These are phyloP conservation scores for Bombus polaris DNA, from an alignment of 1,140 invertebrate genomes.

Conservation along the genomic window DNA sequence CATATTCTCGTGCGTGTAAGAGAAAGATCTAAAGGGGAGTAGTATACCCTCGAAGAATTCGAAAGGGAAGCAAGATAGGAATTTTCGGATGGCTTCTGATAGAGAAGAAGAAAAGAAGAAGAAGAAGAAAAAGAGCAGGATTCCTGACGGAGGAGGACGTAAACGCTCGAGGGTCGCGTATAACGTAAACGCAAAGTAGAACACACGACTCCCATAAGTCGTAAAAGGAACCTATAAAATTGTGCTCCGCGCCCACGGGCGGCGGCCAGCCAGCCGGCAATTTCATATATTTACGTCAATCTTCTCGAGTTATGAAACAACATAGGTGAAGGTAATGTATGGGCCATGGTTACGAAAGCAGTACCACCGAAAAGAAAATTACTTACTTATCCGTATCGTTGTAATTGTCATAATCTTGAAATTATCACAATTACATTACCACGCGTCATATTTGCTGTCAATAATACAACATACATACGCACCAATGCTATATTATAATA, in stretches of 20 bases:
- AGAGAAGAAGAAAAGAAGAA: background rate
- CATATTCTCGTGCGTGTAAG: slow-evolving; percentile 29
- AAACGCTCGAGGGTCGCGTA: slow-evolving; percentile 68
- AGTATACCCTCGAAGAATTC: slow-evolving; percentile 39
- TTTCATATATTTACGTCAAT: slow-evolving; percentile 69
- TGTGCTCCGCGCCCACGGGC: slow-evolving; percentile 36
- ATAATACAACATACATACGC: too few species aligned
- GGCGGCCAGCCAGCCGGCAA: slow-evolving; percentile 44
- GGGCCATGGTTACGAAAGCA: slow-evolving; percentile 33
- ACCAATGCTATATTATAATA: too few species aligned
- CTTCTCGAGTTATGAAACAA: slow-evolving; percentile 54
- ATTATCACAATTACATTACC: too few species aligned
- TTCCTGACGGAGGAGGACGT: slow-evolving; percentile 35
- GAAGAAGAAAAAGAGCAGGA: background rate
- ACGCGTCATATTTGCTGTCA: too few species aligned
- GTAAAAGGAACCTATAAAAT: slow-evolving; percentile 76
- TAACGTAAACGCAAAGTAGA: slow-evolving; percentile 74
- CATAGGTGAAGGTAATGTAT: slow-evolving; percentile 31
- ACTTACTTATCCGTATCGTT: slow-evolving; percentile 1
- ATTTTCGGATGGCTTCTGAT: slow-evolving; percentile 29
- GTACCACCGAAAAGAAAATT: slow-evolving; percentile 17
- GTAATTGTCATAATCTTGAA: background rate
- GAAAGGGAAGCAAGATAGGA: slow-evolving; percentile 37
- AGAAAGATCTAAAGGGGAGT: background rate
- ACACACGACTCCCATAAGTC: slow-evolving; percentile 73